Conservation (phyloP, 2,888 invertebrate species). For the Pyrrhia umbra region DNA sequence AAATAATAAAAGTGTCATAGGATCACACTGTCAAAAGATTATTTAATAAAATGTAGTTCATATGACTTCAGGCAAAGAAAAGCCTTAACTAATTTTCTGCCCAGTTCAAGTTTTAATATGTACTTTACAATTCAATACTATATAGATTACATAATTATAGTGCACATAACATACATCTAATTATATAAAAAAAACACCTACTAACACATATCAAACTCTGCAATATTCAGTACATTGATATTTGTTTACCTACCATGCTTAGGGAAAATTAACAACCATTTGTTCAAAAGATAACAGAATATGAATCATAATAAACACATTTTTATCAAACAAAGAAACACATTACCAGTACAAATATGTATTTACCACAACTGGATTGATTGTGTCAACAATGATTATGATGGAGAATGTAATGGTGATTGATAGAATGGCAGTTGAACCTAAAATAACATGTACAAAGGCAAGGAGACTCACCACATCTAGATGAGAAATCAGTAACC, state of each 20-base stretch:
- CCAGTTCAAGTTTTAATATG: no score
- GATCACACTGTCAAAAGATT: no score
- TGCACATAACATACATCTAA: not conserved
- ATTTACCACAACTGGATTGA: constrained; percentile 92
- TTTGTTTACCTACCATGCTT: constrained; percentile 25
- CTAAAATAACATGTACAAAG: constrained; percentile 10
- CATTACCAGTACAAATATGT: constrained; percentile 15
- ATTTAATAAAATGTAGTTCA: no score
- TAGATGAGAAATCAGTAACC: constrained; percentile 97
- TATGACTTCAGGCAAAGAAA: no score
- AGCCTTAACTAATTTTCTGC: no score
- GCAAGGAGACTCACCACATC: constrained; percentile 92
- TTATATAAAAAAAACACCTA: not conserved
- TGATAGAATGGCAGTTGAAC: no score
- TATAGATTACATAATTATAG: no score
- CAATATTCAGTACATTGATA: no score
- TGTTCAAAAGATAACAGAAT: constrained; percentile 35
- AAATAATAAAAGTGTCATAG: no score
- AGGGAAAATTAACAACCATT: constrained; percentile 37
- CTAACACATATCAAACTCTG: not conserved
- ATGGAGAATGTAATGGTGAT: no score
- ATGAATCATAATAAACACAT: constrained; percentile 46
- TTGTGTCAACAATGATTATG: not conserved
- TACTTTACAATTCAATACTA: no score
- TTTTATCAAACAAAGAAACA: constrained; percentile 37